phyloP scores from a whole-genome alignment of 2,113 vertebrate genomes.

The Platysternon megacephalum region DNA sequence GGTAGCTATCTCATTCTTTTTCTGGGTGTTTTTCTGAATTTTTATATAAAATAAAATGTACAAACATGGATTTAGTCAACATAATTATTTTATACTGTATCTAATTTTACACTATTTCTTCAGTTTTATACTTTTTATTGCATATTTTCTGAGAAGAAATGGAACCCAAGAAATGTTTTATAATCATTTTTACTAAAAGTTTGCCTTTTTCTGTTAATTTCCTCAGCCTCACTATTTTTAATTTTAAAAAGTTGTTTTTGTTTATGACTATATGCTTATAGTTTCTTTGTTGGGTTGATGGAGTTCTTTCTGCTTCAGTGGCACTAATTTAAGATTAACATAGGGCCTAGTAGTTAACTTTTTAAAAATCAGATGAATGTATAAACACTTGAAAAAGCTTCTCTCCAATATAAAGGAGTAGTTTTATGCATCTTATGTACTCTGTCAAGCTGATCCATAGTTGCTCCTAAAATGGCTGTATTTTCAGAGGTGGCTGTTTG shows the following conservation, averaged over 20 bases:
- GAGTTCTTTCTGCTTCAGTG: background rate
- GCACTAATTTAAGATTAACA: background rate
- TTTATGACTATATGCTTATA: background rate
- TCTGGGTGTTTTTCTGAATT: background rate
- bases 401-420: background rate
- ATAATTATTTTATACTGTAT: background rate
- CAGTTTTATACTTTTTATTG: background rate
- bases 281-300: background rate
- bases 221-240: background rate
- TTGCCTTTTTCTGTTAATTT: background rate
- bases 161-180: background rate
- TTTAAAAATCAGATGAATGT: background rate
- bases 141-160: background rate
- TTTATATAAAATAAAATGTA: background rate
- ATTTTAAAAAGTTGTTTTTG: background rate
- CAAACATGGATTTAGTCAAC: background rate
- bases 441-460: background rate
- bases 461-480: slow-evolving; percentile 10
- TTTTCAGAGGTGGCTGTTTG: background rate
- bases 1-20: background rate
- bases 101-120: background rate
- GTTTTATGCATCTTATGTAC: background rate
- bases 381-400: background rate
- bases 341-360: background rate
- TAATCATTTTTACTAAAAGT: background rate